Evolutionary conservation across 2,797 vertebrate genomes (phyloP).

Genomic region (Paratrypauchen microcephalus): DNA sequence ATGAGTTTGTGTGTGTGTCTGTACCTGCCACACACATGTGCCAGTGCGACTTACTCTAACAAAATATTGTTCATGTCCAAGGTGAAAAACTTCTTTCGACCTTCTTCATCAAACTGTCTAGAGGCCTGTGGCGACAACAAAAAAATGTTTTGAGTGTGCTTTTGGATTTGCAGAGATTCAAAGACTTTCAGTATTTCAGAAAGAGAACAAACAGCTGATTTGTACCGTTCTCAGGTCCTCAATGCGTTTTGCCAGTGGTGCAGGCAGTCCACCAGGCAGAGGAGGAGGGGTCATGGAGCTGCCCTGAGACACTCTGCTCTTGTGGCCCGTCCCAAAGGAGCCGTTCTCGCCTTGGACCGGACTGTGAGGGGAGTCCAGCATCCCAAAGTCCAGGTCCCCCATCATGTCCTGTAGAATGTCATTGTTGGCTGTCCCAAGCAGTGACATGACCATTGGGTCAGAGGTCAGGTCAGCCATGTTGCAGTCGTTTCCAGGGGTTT

Average conservation of each 20-base stretch:
- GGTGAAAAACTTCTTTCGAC: conserved; percentile 98
- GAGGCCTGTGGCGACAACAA: conserved; percentile 81
- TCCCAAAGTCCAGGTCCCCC: conserved; percentile 90
- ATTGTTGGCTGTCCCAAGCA: conserved; percentile 88
- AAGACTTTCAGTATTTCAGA: neutral
- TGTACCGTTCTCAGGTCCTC: conserved; percentile 90
- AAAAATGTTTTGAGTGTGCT: neutral
- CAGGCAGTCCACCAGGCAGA: conserved; percentile 87
- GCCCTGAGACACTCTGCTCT: conserved; percentile 56
- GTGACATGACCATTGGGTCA: conserved; percentile 89
- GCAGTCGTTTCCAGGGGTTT: conserved; percentile 63
- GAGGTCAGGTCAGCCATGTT: conserved; percentile 64
- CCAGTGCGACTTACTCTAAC: conserved; percentile 87
- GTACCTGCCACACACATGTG: neutral
- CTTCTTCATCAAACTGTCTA: conserved; percentile 94
- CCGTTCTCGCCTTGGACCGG: conserved; percentile 82
- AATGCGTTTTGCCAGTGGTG: conserved; percentile 87
- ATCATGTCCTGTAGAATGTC: conserved; percentile 94
- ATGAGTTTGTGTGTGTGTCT: neutral
- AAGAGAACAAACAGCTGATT: neutral
- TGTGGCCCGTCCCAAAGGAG: conserved; percentile 49
- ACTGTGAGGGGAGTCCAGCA: conserved; percentile 91
- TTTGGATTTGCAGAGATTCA: neutral
- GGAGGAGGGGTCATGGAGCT: conserved; percentile 82
- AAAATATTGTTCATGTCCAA: conserved; percentile 99